Evolutionary conservation across 2,797 vertebrate genomes (phyloP).

Genomic region (Sebastes umbrosus): DNA sequence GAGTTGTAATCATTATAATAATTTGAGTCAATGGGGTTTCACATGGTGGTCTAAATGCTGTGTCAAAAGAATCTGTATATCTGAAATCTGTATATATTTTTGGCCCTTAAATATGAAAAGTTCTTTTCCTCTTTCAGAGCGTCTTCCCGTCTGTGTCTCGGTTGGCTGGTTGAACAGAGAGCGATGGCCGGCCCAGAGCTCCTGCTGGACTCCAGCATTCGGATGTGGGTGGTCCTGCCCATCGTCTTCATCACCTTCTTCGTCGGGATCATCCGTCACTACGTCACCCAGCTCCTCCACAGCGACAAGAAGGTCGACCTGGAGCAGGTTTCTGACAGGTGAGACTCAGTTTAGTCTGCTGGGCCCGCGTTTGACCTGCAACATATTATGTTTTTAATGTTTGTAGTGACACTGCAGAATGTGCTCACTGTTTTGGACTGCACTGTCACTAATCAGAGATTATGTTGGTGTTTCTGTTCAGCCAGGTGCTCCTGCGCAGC

Average conservation of each 20-base stretch:
- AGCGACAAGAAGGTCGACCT: constrained; percentile 84
- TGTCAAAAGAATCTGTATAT: too few species aligned
- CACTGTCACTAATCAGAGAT: background rate
- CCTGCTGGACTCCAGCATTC: constrained; percentile 86
- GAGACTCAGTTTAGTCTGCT: background rate
- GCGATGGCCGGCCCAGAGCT: constrained; percentile 84
- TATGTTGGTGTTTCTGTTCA: constrained; percentile 27
- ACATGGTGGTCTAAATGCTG: background rate
- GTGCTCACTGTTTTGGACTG: background rate
- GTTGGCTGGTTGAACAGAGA: background rate
- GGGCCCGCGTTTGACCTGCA: background rate
- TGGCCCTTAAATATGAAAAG: too few species aligned
- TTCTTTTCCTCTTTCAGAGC: background rate
- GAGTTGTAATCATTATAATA: background rate
- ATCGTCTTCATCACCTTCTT: constrained; percentile 88
- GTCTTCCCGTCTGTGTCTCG: background rate
- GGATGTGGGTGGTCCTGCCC: constrained; percentile 87
- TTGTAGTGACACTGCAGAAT: background rate
- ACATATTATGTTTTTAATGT: background rate
- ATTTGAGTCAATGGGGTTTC: background rate
- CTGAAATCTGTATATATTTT: background rate
- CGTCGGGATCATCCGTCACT: constrained; percentile 85
- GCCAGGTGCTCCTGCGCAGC: constrained; percentile 82
- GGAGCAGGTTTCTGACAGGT: constrained; percentile 87
- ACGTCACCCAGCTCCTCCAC: constrained; percentile 84